Evolutionary conservation across 2,113 vertebrate species (phyloP), one percentile per base, ranked within the genome.

Genomic region (Laterallus jamaicensis): DNA sequence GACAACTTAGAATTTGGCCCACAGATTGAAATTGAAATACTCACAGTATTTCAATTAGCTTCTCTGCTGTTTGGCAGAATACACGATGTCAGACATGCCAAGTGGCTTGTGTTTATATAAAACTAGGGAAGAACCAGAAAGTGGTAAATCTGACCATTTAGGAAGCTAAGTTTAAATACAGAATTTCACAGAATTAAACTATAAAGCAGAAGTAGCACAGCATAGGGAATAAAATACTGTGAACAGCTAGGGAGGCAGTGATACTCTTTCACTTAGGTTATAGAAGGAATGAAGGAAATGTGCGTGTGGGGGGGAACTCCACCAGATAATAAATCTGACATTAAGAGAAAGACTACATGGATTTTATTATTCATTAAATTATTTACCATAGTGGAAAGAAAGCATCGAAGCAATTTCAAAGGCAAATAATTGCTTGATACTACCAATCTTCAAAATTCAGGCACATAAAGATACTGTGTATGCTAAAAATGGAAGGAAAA

Each of bases 31-130:
- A 71, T 1, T 55, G 49, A 54, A 88, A 49, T 5, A 35, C 67
- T 82, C 83, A 10, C 37, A 70, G 88, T 26, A 80, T 73, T 91
- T 76, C 94, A 86, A 39, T 82, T 59, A 31, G 15, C 44, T 86
- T 58, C 78, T 95, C 76, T 81, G 95, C 47, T 88, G n/a, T 50
- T 80, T 77, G 93, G 90, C 92, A 96, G 63, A 37, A 83, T 4
- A 19, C 14, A n/a, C 19, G 60, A 64, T 90, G 77, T 71, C 82
- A 96, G 85, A 15, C 52, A 24, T 25, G 68, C 71, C 92, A 93
- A 77, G 35, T 3, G 22, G 54, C 15, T 93, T 67, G 29, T 56
- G 21, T 25, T 59, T 40, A 9, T 2, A 39, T 37, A 63, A 66
- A 70, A 35, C 15, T 20, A 86, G 71, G 62, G 35, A 69, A 90